Percentiles rank a stretch among this genome's conserved stretches.
Evolutionary conservation across 2,888 invertebrate genomes (phyloP).

Genomic region (Epirrhoe alternata): DNA sequence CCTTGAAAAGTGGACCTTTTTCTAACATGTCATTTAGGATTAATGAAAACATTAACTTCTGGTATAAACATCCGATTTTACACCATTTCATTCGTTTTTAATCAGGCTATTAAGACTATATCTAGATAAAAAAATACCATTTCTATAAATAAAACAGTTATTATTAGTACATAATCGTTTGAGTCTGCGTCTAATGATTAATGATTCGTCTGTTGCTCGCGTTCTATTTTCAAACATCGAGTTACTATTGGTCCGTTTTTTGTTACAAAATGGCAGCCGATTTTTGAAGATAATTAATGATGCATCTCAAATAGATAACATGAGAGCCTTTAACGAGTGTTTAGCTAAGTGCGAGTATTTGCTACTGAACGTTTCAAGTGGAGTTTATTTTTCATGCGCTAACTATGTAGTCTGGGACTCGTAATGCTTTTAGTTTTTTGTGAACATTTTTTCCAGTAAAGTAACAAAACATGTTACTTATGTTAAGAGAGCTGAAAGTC

Average conservation of each 20-base stretch:
- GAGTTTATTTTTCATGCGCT: constrained; percentile 67
- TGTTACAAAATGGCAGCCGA: constrained; percentile 77
- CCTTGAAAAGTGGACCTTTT: constrained; percentile 40
- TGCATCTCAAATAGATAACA: constrained; percentile 68
- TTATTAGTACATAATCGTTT: constrained; percentile 50
- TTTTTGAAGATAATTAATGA: constrained; percentile 79
- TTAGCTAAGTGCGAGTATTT: constrained; percentile 65
- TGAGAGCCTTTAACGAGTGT: constrained; percentile 58
- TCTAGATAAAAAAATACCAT: constrained; percentile 36
- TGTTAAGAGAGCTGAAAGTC: neutral
- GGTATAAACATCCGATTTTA: constrained; percentile 45
- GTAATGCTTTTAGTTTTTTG: constrained; percentile 35
- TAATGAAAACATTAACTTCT: constrained; percentile 51
- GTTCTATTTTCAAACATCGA: constrained; percentile 73
- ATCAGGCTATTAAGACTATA: constrained; percentile 41
- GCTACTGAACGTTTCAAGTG: constrained; percentile 69
- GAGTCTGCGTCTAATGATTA: constrained; percentile 69
- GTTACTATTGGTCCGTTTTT: constrained; percentile 71
- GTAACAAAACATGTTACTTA: constrained; percentile 6
- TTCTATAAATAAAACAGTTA: constrained; percentile 36
- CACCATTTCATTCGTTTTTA: constrained; percentile 45
- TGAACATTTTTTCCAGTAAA: constrained; percentile 12
- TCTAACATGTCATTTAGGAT: constrained; percentile 48
- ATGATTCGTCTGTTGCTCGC: constrained; percentile 69
- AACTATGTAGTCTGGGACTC: constrained; percentile 59